Conservation (phyloP, 1,140 invertebrate genomes). For the Pogonomyrmex barbatus region DNA sequence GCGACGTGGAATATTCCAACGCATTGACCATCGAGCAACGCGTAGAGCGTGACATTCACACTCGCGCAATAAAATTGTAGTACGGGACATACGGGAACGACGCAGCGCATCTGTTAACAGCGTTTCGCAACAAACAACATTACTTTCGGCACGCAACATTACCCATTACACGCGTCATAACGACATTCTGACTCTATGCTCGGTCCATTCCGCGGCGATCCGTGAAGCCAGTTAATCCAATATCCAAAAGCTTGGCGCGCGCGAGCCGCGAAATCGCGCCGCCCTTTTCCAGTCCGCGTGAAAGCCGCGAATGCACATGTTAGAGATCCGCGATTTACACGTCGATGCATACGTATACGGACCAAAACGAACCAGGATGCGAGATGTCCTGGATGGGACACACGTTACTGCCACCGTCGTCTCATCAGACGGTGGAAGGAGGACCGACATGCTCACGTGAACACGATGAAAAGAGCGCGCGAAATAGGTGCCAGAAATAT, state of each 20-base stretch:
- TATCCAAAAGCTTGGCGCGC: not conserved
- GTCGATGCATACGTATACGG: not conserved
- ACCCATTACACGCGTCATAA: slow-evolving; percentile 60
- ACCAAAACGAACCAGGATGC: slow-evolving; percentile 9
- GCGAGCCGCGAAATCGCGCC: slow-evolving; percentile 23
- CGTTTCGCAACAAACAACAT: slow-evolving; percentile 37
- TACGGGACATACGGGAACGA: not conserved
- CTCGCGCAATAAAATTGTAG: slow-evolving; percentile 38
- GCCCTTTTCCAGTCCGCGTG: not conserved
- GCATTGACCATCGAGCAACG: not conserved
- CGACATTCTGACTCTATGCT: slow-evolving; percentile 26
- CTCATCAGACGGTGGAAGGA: not conserved
- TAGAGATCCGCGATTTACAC: not conserved
- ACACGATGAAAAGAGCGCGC: slow-evolving; percentile 7
- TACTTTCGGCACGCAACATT: slow-evolving; percentile 59
- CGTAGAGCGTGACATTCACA: not conserved
- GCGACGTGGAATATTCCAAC: not conserved
- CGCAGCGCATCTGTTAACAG: slow-evolving; percentile 35
- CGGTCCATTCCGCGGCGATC: slow-evolving; percentile 40
- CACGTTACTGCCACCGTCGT: not conserved
- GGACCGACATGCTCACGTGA: slow-evolving; percentile 3
- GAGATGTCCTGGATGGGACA: not conserved
- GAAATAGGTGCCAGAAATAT: slow-evolving; percentile 71
- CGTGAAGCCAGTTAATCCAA: slow-evolving; percentile 38
- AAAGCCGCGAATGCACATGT: slow-evolving; percentile 7